These are phyloP conservation scores for Xanthia togata DNA, from an alignment of 2,888 invertebrate genomes.

Conservation along the genomic window DNA sequence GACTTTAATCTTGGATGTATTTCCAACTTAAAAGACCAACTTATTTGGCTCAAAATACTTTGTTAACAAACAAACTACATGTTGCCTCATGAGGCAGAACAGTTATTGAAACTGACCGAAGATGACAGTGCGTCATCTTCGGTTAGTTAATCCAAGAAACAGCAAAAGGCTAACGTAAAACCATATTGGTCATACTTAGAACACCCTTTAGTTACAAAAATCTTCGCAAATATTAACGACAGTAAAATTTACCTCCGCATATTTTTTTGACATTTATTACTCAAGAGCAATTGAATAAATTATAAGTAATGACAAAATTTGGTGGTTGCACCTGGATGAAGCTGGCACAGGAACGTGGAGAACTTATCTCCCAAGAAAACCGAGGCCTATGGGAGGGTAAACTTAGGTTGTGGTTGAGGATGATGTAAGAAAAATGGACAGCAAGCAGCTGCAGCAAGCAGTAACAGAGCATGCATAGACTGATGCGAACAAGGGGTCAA, in stretches of 20 bases:
- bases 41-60: background rate
- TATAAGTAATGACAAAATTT: background rate
- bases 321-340: background rate
- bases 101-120: too few species aligned
- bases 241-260: background rate
- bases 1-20: background rate
- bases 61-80: too few species aligned
- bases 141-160: background rate
- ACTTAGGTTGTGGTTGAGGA: background rate
- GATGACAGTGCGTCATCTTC: too few species aligned
- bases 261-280: background rate
- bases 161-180: background rate
- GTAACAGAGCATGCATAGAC: too few species aligned
- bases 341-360: background rate
- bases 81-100: background rate
- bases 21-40: background rate
- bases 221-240: background rate
- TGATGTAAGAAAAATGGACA: too few species aligned
- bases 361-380: background rate
- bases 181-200: background rate
- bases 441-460: background rate
- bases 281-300: background rate
- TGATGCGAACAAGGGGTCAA: background rate
- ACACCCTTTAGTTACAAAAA: background rate
- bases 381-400: background rate